Evolutionary conservation across 1,140 invertebrate genomes (phyloP), one percentile per base, ranked within the genome.

Genomic region (Cardiocondyla obscurior): DNA sequence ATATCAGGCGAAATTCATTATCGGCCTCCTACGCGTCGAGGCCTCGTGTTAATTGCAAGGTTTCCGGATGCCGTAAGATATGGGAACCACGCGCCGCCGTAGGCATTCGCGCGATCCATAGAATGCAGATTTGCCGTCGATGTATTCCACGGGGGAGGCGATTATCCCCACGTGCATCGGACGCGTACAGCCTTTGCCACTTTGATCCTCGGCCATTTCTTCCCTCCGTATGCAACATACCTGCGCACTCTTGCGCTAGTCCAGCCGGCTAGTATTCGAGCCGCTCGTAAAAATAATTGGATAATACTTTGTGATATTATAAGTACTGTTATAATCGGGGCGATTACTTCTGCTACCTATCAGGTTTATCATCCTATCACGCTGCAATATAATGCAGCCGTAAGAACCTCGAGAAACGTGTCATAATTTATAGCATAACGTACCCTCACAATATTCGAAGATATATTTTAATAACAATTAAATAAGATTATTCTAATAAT

Each of bases 81-180:
- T 69, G 84, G 70, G 76, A 64, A 82, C 53, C 87, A 77, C 81
- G 74, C 81, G 82, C 79, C 84, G 77, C 87, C 55, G 67, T 69
- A 79, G 85, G 69, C 67, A 88, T 87, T 83, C 69, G 62, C 65
- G 84, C 84, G 33, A 88, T 82, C 70, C 74, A 22, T 55, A 79
- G 74, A 79, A 79, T 79, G 62, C 74, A 79, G 33, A 79, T 77
- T 77, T 65, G 70, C 64, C 64, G 28, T 19, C 69, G 58, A 33
- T 53, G 83, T 81, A 88, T 88, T 88, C 87, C 81, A 76, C 12
- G 33, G 58, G 8, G 57, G 30, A 19, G 79, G 65, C 74, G 87
- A 89, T 86, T 88, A 82, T 39, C 36, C 55, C 46, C 36, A 44
- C 22, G 57, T 28, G 60, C 42, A 62, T 76, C 39, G 65, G 44